Base-by-base conservation (phyloP, 2,888 invertebrate genomes). In the Colostygia pectinataria region DNA sequence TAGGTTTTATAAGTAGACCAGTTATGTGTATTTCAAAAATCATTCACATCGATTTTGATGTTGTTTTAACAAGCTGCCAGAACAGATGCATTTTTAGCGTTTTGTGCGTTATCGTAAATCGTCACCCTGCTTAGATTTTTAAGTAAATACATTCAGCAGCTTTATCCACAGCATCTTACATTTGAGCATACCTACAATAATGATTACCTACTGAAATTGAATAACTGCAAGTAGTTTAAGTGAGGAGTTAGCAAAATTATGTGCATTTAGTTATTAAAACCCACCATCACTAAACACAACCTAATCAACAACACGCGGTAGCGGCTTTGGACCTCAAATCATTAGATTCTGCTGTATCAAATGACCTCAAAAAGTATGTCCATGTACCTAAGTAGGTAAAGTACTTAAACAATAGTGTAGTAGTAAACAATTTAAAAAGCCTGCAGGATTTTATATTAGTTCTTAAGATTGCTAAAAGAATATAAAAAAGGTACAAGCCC, bases 91-190 rank as follows among this genome's bases (percentile, higher is more conserved):
- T 7, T 27, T 37, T 60, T 68, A 71, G 68, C 64, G 67, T 66
- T n/a, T 83, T 85, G 85, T 85, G 85, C 85, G 85, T 79, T 74
- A 70, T 68, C 54, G 65, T 71, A 70, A 66, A 46, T 27, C 4
- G 29, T 44, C 77, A 82, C 83, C 83, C 83, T 85, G 83, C 80
- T 71, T 80, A 49, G 59, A 68, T 56, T 68, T 57, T 51, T 63
- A 68, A 70, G 59, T 52, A 64, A 63, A 52, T 46, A 57, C 46
- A 44, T n/a, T n/a, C n/a, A 52, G 45, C 55, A 53, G 54, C 40
- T 56, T 44, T 53, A 54, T 48, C 57, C 4, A 8, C 44, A 68
- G 68, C 67, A 64, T 63, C 63, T 57, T 54, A 37, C 15, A 27
- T 4, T 43, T 29, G 41, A 20, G 6, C 60, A 40, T 62, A 55